phyloP scores from a whole-genome alignment of 2,888 invertebrate genomes.

The Protophormia terraenovae region DNA sequence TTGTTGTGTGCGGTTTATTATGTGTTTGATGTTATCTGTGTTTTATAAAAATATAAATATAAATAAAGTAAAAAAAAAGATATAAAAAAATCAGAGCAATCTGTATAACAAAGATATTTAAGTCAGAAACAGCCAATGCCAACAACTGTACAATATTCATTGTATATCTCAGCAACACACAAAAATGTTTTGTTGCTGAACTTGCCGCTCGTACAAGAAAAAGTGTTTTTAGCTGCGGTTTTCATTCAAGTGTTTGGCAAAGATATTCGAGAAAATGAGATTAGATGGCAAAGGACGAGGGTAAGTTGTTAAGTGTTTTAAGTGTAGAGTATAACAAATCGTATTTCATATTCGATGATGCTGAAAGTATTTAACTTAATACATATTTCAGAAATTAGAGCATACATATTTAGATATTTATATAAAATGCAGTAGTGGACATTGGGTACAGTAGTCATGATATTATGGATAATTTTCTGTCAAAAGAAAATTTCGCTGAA shows the following conservation, averaged over 20 bases:
- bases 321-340: too few relatives aligned
- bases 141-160: background rate
- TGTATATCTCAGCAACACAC: background rate
- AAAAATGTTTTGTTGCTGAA: background rate
- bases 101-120: background rate
- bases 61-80: background rate
- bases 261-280: background rate
- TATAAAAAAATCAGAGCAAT: background rate
- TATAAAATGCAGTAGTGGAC: too few relatives aligned
- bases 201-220: background rate
- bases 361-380: too few relatives aligned
- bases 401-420: too few relatives aligned
- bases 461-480: too few relatives aligned
- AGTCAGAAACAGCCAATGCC: slow-evolving; percentile 20
- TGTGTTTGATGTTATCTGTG: slow-evolving; percentile 18
- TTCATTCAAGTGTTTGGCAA: background rate
- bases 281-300: background rate
- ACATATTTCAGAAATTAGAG: too few relatives aligned
- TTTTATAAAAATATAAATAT: slow-evolving; percentile 6
- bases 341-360: too few relatives aligned
- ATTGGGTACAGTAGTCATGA: too few relatives aligned
- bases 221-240: background rate
- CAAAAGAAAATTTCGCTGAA: too few relatives aligned
- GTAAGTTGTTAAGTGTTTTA: background rate
- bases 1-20: slow-evolving; percentile 13